Conservation (phyloP, 2,113 vertebrate species). For the Chelonoidis abingdonii region DNA sequence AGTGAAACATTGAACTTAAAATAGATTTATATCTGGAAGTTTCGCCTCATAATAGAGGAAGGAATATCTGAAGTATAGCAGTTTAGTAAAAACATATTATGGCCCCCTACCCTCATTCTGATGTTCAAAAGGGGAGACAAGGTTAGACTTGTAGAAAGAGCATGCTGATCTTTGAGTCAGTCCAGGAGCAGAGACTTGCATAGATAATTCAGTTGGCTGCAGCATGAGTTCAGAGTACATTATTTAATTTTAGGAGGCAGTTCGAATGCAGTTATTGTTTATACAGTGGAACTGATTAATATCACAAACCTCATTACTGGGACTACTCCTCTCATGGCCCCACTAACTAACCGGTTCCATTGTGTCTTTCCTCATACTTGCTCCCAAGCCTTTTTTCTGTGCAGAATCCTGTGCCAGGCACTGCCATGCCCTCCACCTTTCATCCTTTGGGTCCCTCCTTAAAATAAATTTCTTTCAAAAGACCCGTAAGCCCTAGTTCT, state of each 20-base stretch:
- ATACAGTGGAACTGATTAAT: not conserved
- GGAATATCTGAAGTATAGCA: not conserved
- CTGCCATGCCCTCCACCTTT: not conserved
- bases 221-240: not conserved
- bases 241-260: not conserved
- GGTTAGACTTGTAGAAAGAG: not conserved
- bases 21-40: rapidly evolving
- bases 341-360: not conserved
- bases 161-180: not conserved
- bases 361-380: not conserved
- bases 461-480: not conserved
- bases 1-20: not conserved
- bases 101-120: not conserved
- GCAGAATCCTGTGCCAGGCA: not conserved
- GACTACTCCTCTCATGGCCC: rapidly evolving
- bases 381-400: not conserved
- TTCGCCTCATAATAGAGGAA: not conserved
- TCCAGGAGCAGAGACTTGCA: not conserved
- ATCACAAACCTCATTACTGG: not conserved
- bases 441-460: not conserved
- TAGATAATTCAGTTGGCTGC: not conserved
- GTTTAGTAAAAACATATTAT: not conserved
- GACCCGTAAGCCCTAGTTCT: not conserved
- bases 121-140: not conserved
- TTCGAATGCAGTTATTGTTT: not conserved